A percentile compares a stretch with the other conserved stretches of the same genome.
phyloP scores from a whole-genome alignment of 2,888 invertebrate genomes.

The Phymatocera aterrima region DNA sequence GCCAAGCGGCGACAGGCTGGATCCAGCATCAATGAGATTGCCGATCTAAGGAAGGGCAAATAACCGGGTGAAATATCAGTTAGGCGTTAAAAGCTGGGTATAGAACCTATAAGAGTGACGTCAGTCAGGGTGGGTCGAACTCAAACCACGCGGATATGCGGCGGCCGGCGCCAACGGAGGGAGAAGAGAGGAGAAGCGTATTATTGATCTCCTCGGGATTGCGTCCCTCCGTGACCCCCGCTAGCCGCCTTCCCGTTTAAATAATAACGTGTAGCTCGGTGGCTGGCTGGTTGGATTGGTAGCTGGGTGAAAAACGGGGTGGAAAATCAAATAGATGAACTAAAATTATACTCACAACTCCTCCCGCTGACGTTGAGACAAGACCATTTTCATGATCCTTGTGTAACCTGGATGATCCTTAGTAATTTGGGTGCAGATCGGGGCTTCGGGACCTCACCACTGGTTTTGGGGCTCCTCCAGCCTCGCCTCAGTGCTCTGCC shows the following conservation, averaged over 20 bases:
- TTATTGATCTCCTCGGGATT: conserved; percentile 17
- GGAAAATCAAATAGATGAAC: neutral
- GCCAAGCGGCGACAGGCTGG: too few relatives aligned
- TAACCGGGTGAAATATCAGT: neutral
- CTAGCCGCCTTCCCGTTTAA: neutral
- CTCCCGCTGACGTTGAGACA: conserved; percentile 99
- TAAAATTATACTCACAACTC: conserved; percentile 91
- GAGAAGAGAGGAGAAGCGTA: conserved; percentile 14
- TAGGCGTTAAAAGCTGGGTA: neutral
- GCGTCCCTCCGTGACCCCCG: conserved; percentile 26
- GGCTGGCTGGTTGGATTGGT: neutral
- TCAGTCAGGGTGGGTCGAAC: conserved; percentile 30
- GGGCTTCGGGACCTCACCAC: conserved; percentile 48
- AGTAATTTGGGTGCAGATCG: conserved; percentile 48
- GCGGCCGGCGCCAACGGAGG: neutral
- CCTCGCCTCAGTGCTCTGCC: conserved; percentile 47
- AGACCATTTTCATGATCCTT: conserved; percentile 97
- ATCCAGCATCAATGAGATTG: neutral
- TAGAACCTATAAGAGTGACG: conserved; percentile 8
- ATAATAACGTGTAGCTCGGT: conserved; percentile 18
- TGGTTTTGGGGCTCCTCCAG: conserved; percentile 46
- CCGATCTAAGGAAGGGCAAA: neutral
- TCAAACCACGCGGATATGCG: conserved; percentile 31
- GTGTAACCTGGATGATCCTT: conserved; percentile 69
- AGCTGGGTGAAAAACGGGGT: neutral